Conservation (phyloP, 2,113 vertebrate genomes). For the Pandion haliaetus region DNA sequence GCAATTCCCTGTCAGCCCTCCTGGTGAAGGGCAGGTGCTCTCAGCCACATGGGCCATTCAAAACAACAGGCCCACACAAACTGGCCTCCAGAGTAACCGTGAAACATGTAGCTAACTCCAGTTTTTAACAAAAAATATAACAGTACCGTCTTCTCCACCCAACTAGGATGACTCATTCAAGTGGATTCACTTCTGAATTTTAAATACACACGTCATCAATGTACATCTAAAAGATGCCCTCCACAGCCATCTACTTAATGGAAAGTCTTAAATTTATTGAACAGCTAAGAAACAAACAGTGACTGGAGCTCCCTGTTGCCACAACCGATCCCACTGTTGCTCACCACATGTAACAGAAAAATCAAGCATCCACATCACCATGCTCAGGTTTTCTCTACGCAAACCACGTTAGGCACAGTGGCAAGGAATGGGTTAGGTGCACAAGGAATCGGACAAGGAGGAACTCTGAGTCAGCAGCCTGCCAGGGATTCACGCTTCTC, state of each 20-base stretch:
- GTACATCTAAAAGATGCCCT: neutral
- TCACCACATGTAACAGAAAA: neutral
- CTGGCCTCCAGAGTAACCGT: neutral
- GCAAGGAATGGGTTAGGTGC: neutral
- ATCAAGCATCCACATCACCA: neutral
- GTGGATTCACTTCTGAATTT: neutral
- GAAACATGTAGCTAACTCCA: neutral
- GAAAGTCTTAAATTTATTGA: neutral
- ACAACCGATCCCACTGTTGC: neutral
- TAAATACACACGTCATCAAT: neutral
- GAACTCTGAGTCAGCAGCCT: neutral
- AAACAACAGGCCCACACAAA: neutral
- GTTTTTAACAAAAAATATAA: neutral
- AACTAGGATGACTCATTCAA: neutral
- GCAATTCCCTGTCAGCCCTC: neutral
- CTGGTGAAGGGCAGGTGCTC: neutral
- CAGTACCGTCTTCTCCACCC: neutral
- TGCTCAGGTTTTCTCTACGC: neutral
- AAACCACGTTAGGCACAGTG: neutral
- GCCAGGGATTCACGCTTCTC: neutral
- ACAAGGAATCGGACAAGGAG: neutral
- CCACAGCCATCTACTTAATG: neutral
- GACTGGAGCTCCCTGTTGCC: neutral
- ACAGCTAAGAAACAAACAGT: neutral
- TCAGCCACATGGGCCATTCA: rapidly evolving